Percentiles rank a stretch among this genome's conserved stretches.
These are phyloP conservation scores for Physocephala rufipes DNA, from an alignment of 2,888 invertebrate genomes.

Conservation along the genomic window DNA sequence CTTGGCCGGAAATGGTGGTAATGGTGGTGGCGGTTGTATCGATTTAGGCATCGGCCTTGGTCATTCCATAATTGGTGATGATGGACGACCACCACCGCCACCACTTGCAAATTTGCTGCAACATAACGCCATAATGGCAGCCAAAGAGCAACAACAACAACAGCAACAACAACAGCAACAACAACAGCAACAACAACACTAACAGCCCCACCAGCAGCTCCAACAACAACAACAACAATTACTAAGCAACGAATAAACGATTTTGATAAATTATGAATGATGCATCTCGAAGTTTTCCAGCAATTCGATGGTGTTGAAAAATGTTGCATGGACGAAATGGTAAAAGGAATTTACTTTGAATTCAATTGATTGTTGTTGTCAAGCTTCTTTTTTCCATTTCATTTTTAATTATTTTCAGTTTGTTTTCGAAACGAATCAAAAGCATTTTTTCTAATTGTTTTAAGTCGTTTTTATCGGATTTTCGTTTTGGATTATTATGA, in stretches of 20 bases:
- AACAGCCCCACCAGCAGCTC: no score
- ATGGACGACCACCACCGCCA: constrained; percentile 78
- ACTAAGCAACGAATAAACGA: constrained; percentile 8
- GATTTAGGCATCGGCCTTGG: constrained; percentile 51
- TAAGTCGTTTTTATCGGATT: constrained; percentile 3
- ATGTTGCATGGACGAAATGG: constrained; percentile 25
- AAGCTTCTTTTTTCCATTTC: background rate
- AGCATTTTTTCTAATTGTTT: background rate
- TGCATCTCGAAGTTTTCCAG: background rate
- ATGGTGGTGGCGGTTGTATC: constrained; percentile 51
- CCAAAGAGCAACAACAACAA: constrained; percentile 30
- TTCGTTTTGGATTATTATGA: background rate
- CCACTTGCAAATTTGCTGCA: constrained; percentile 75
- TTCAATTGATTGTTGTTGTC: constrained; percentile 11
- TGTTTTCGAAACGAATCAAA: background rate
- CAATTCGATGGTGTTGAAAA: constrained; percentile 1
- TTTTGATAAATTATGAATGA: background rate
- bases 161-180: background rate
- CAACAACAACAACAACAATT: background rate
- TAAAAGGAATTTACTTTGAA: constrained; percentile 9
- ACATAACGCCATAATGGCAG: constrained; percentile 69
- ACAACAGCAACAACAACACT: no score
- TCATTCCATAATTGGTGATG: constrained; percentile 62
- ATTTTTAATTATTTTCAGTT: background rate
- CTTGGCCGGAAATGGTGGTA: constrained; percentile 31